These are phyloP conservation scores for Limanda limanda DNA, from an alignment of 2,113 vertebrate species.

Conservation along the genomic window DNA sequence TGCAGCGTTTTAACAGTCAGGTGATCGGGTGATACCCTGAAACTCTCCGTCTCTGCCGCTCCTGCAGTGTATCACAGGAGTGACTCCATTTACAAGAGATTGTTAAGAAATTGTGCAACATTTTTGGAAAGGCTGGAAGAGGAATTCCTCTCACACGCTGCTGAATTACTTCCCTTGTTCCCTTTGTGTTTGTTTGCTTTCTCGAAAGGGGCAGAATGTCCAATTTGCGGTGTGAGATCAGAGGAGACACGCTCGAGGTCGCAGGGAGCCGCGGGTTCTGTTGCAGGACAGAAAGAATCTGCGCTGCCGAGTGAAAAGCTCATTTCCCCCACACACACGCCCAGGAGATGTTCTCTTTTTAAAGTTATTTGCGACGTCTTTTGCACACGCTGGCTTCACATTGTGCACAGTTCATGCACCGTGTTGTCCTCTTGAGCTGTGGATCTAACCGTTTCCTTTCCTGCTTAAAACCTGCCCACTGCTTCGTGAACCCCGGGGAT, in stretches of 20 bases:
- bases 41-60: neutral
- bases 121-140: conserved; percentile 20
- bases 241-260: neutral
- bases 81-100: conserved; percentile 29
- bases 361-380: conserved; percentile 30
- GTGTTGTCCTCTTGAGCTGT: neutral
- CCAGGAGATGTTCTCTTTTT: conserved; percentile 26
- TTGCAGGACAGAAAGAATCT: conserved; percentile 46
- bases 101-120: conserved; percentile 23
- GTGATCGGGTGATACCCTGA: neutral
- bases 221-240: conserved; percentile 60
- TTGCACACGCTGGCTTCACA: conserved; percentile 8
- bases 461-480: conserved; percentile 24
- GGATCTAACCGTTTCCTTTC: neutral
- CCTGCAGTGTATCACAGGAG: conserved; percentile 11
- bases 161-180: conserved; percentile 36
- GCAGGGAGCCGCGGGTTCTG: neutral
- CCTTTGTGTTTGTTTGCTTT: conserved; percentile 22
- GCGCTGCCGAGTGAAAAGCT: conserved; percentile 45
- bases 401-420: conserved; percentile 1
- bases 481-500: conserved; percentile 60
- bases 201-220: conserved; percentile 40
- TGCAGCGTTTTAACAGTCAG: neutral
- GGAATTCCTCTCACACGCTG: conserved; percentile 47
- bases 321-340: conserved; percentile 24